Evolutionary conservation across 1,140 invertebrate genomes (phyloP), one percentile per base, ranked within the genome.

Genomic region (Trichomalopsis sarcophagae): DNA sequence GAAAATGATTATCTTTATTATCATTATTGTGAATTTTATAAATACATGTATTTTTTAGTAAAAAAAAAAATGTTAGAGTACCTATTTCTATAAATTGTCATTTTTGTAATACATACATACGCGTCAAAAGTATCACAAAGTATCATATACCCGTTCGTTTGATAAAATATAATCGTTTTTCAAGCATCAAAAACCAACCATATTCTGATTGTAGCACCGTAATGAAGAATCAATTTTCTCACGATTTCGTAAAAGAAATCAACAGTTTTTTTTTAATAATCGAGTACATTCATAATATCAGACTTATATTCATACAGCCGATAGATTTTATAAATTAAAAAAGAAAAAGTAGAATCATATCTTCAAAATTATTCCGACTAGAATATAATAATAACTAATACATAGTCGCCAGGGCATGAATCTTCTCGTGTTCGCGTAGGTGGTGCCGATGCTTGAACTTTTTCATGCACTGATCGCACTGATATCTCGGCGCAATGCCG

Each of bases 371-470:
- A 10, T 55, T 62, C 21, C 17, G 55, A 62, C 55, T 62, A 62
- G 55, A 62, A 27, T 27, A 27, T 27, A 27, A 27, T 27, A 27
- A 27, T 27, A 27, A 27, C 27, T 62, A 62, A 62, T 62, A n/a
- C 55, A 62, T 62, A n/a, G 55, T 21, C 17, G 55, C 55, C 27
- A 73, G 33, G 33, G 44, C 66, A 27, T 84, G 77, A 10, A 30
- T 80, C 44, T 75, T 85, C n/a, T 81, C 47, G 85, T 93, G 92
- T 86, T 92, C 88, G 81, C 92, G 91, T 82, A 93, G 90, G 89
- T 93, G 93, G 87, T 94, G 93, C 88, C 93, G 93, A 78, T 93
- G 92, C 87, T 94, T 94, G 83, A 94, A 95, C 83, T 91, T 92
- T 86, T 93, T 92, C 87, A 92, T 91, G 89, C 94, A 95, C 84